A percentile compares a stretch with the other conserved stretches of the same genome.
Conservation (phyloP, 2,888 invertebrate genomes). For the Eilema depressum region DNA sequence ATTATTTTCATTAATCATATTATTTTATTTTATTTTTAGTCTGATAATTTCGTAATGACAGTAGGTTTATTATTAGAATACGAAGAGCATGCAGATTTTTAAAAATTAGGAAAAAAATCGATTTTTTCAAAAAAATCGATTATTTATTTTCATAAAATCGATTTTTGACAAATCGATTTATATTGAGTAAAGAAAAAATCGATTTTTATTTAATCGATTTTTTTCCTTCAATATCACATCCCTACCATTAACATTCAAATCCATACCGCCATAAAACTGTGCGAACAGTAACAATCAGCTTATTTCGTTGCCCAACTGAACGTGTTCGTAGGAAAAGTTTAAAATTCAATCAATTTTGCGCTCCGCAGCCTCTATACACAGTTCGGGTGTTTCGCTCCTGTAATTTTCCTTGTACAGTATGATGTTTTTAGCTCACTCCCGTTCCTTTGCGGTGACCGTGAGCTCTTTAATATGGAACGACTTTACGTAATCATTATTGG, state of each 20-base stretch:
- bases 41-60: no score
- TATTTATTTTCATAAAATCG: no score
- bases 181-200: no score
- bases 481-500: conserved; percentile 23
- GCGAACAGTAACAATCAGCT: conserved; percentile 22
- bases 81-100: no score
- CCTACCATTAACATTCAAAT: not conserved
- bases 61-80: no score
- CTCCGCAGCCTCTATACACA: conserved; percentile 58
- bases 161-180: no score
- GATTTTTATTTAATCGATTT: no score
- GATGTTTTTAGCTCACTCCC: conserved; percentile 39
- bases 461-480: conserved; percentile 28
- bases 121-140: no score
- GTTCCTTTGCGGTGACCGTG: conserved; percentile 40
- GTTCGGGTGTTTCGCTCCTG: conserved; percentile 57
- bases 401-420: conserved; percentile 52
- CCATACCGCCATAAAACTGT: not conserved
- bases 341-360: conserved; percentile 75
- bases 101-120: no score
- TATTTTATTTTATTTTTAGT: no score
- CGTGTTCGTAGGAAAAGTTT: conserved; percentile 61
- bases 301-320: conserved; percentile 38
- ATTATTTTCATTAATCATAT: no score
- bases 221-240: no score